These are phyloP conservation scores for Chlorops oryzae DNA, from an alignment of 1,140 invertebrate genomes.

Conservation along the genomic window DNA sequence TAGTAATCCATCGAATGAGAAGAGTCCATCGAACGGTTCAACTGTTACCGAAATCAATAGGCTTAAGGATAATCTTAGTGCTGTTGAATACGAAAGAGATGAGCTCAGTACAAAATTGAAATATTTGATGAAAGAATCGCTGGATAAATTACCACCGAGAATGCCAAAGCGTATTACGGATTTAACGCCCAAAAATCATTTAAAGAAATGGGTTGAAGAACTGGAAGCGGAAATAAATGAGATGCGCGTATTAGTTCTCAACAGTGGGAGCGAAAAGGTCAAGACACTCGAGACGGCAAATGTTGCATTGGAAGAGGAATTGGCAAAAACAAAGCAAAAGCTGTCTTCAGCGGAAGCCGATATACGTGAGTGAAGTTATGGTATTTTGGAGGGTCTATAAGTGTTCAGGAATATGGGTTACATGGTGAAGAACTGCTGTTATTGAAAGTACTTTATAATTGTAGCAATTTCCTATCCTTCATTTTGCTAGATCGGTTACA, in stretches of 20 bases:
- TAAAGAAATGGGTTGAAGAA: slow-evolving; percentile 46
- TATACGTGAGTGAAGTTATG: slow-evolving; percentile 21
- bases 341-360: slow-evolving; percentile 32
- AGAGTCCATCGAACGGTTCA: slow-evolving; percentile 14
- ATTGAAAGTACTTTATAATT: too few species aligned
- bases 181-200: slow-evolving; percentile 40
- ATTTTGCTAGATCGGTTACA: too few species aligned
- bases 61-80: slow-evolving; percentile 30
- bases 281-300: slow-evolving; percentile 36
- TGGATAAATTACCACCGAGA: slow-evolving; percentile 30
- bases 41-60: slow-evolving; percentile 25
- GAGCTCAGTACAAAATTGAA: slow-evolving; percentile 32
- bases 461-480: too few species aligned
- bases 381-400: too few species aligned
- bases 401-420: too few species aligned
- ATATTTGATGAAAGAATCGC: slow-evolving; percentile 33
- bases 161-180: slow-evolving; percentile 40
- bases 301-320: slow-evolving; percentile 28
- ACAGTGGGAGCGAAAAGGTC: slow-evolving; percentile 24
- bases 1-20: slow-evolving; percentile 18
- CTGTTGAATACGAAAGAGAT: slow-evolving; percentile 32
- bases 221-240: slow-evolving; percentile 44
- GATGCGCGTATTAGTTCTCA: slow-evolving; percentile 33
- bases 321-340: slow-evolving; percentile 35
- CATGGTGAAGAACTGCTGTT: too few species aligned